phyloP scores from a whole-genome alignment of 2,113 vertebrate genomes.

The Bubalus kerabau region DNA sequence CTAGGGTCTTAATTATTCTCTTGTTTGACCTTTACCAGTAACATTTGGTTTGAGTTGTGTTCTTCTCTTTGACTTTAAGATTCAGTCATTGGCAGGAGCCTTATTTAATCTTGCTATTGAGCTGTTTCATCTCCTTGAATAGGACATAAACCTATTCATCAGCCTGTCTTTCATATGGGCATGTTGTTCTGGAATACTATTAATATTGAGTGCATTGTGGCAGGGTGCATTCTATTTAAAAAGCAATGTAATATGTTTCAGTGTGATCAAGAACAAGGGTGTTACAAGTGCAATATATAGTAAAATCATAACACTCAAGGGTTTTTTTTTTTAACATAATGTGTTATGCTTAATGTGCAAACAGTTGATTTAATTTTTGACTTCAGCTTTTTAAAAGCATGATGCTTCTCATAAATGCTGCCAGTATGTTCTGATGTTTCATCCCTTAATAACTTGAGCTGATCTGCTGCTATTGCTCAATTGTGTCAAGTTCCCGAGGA shows the following conservation, averaged over 20 bases:
- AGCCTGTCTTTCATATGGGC: constrained; percentile 46
- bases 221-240: constrained; percentile 50
- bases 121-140: constrained; percentile 54
- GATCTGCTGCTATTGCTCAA: constrained; percentile 4
- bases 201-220: constrained; percentile 34
- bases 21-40: constrained; percentile 56
- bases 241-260: constrained; percentile 45
- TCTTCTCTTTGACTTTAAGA: constrained; percentile 52
- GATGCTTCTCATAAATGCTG: constrained; percentile 44
- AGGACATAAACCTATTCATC: constrained; percentile 58
- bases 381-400: constrained; percentile 37
- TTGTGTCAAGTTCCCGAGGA: constrained; percentile 37
- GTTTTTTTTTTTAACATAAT: constrained; percentile 43
- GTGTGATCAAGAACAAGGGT: constrained; percentile 47
- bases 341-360: constrained; percentile 13
- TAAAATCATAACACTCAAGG: constrained; percentile 38
- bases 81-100: constrained; percentile 24
- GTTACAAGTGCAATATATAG: constrained; percentile 26
- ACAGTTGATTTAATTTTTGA: constrained; percentile 55
- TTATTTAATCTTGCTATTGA: constrained; percentile 59
- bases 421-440: constrained; percentile 37
- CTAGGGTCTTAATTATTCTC: constrained; percentile 46
- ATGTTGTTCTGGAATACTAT: constrained; percentile 48
- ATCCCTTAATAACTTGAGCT: constrained; percentile 43
- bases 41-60: constrained; percentile 61